These are phyloP conservation scores for Siderastrea siderea DNA, from an alignment of 92 coral and sea anemone species.

Conservation along the genomic window DNA sequence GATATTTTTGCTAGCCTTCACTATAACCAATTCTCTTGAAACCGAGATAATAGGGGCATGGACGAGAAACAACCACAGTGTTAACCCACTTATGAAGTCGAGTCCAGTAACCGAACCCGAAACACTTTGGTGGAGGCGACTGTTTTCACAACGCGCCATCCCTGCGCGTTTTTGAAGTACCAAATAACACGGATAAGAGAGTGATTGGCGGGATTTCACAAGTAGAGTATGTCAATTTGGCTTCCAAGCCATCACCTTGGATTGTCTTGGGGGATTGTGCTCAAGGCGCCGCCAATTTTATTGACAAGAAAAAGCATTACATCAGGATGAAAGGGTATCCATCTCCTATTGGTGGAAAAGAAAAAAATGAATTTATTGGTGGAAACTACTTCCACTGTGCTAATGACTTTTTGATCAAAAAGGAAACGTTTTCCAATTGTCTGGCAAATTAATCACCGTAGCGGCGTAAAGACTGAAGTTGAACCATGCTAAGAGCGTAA, in stretches of 20 bases:
- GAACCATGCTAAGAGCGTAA: too few species aligned
- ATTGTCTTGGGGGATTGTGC: conserved; percentile 5
- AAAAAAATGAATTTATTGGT: not conserved
- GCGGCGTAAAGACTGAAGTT: too few species aligned
- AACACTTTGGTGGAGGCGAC: not conserved
- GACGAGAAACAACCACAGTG: too few species aligned
- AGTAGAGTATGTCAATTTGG: not conserved
- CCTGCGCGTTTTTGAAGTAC: not conserved
- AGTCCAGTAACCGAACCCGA: not conserved
- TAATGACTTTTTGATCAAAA: not conserved
- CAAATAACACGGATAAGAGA: not conserved
- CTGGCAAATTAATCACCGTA: too few species aligned
- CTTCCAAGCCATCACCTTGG: not conserved
- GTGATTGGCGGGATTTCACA: not conserved
- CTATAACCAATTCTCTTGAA: too few species aligned
- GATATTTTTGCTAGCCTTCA: too few species aligned
- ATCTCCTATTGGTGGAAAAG: not conserved
- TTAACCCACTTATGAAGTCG: not conserved
- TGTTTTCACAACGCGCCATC: too few species aligned
- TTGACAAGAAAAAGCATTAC: not conserved
- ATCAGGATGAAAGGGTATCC: not conserved
- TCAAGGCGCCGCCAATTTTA: not conserved
- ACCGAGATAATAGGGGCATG: too few species aligned
- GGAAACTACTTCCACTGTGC: conserved; percentile 11
- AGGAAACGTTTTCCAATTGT: too few species aligned